Evolutionary conservation across 2,113 vertebrate genomes (phyloP).

Genomic region (Lycaon pictus): DNA sequence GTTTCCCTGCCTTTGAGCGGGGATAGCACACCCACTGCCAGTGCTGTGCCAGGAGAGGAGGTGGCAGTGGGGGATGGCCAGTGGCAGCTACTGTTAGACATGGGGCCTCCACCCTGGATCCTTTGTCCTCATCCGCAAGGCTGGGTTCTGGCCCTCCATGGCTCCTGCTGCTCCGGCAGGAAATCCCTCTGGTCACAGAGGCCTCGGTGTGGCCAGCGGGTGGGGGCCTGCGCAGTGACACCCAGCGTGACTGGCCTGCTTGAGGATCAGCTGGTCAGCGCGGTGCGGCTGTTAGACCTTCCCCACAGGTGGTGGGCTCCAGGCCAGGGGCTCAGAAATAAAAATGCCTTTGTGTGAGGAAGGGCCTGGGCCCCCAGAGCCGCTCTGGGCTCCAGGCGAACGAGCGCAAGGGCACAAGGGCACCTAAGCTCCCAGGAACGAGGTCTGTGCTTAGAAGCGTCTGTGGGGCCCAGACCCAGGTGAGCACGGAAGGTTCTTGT

Average conservation of each 20-base stretch:
- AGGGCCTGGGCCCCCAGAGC: neutral
- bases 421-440: neutral
- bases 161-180: neutral
- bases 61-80: no score
- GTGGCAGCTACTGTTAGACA: neutral
- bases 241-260: neutral
- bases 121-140: neutral
- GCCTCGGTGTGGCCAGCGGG: neutral
- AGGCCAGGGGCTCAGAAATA: neutral
- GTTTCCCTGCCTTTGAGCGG: neutral
- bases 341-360: neutral
- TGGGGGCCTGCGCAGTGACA: neutral
- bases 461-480: neutral
- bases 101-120: no score
- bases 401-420: neutral
- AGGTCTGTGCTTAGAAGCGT: neutral
- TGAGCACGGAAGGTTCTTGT: neutral
- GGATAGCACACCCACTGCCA: no score
- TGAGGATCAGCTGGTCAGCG: neutral
- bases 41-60: rapidly evolving
- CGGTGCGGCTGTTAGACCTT: neutral
- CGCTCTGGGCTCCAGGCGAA: neutral
- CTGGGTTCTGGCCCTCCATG: neutral
- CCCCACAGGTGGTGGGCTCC: neutral
- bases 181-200: neutral